Percentiles rank a stretch among this genome's conserved stretches.
Conservation (phyloP, 2,113 vertebrate species). For the Excalfactoria chinensis region DNA sequence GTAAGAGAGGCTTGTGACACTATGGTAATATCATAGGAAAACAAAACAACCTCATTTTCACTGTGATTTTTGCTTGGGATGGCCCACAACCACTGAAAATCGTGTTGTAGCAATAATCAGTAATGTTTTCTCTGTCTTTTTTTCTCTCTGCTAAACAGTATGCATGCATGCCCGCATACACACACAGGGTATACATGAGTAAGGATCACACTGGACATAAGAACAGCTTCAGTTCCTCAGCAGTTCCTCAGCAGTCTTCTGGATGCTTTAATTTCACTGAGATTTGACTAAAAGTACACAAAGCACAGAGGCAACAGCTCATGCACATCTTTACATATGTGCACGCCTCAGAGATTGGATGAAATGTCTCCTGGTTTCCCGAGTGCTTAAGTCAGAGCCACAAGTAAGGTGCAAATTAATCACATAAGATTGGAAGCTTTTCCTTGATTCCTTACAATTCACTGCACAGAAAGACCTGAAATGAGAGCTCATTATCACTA, state of each 20-base stretch:
- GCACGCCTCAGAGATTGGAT: not conserved
- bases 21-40: not conserved
- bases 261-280: not conserved
- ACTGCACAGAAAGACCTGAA: not conserved
- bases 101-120: not conserved
- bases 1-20: fast-evolving
- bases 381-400: not conserved
- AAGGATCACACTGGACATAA: not conserved
- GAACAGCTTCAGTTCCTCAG: not conserved
- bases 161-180: not conserved
- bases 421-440: not conserved
- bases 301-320: not conserved
- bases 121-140: not conserved
- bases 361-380: not conserved
- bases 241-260: not conserved
- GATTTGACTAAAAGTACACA: not conserved
- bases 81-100: not conserved
- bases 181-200: not conserved
- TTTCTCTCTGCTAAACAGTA: not conserved
- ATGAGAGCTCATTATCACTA: not conserved
- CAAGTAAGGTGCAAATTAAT: fast-evolving
- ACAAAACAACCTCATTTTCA: not conserved
- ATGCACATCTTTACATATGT: not conserved
- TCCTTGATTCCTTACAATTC: not conserved
- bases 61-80: not conserved